phyloP scores from a whole-genome alignment of 2,888 invertebrate genomes.

The Drosophila flavopinicola region DNA sequence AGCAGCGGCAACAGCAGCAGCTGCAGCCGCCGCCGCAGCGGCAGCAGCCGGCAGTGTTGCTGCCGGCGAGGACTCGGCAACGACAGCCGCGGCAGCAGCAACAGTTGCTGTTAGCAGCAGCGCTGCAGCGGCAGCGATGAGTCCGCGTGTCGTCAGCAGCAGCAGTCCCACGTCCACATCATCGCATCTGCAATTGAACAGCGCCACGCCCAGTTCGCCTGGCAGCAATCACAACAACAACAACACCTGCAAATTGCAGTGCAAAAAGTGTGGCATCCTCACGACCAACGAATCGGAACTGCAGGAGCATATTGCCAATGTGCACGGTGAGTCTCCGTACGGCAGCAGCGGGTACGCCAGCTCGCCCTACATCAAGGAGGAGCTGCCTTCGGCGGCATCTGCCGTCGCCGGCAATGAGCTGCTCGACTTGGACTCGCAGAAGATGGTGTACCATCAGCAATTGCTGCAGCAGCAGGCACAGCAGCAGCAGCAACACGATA shows the following conservation, averaged over 20 bases:
- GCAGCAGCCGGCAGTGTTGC: conserved; percentile 71
- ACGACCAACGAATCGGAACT: conserved; percentile 90
- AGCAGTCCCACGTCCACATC: conserved; percentile 83
- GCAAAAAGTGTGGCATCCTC: conserved; percentile 93
- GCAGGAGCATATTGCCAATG: conserved; percentile 90
- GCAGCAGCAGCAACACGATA: conserved; percentile 75
- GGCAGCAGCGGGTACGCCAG: conserved; percentile 81
- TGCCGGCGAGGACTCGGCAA: conserved; percentile 33
- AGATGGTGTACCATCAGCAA: conserved; percentile 88
- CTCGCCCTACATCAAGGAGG: conserved; percentile 82
- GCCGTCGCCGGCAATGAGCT: conserved; percentile 87
- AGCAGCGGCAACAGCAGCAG: conserved; percentile 18
- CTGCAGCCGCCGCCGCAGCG: conserved; percentile 51
- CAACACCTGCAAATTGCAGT: conserved; percentile 85
- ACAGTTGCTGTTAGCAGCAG: conserved; percentile 56
- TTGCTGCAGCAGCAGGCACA: conserved; percentile 68
- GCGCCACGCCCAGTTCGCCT: conserved; percentile 78
- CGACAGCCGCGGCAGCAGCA: conserved; percentile 17
- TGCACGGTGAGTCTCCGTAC: conserved; percentile 85
- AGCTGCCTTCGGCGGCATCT: conserved; percentile 71
- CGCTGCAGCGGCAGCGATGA: conserved; percentile 78
- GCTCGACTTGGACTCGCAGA: conserved; percentile 94
- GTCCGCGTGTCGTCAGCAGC: conserved; percentile 84
- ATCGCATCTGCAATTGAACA: conserved; percentile 69
- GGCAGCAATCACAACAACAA: conserved; percentile 84